phyloP scores from a whole-genome alignment of 2,113 vertebrate genomes.

The Cricetomys ansorgei region DNA sequence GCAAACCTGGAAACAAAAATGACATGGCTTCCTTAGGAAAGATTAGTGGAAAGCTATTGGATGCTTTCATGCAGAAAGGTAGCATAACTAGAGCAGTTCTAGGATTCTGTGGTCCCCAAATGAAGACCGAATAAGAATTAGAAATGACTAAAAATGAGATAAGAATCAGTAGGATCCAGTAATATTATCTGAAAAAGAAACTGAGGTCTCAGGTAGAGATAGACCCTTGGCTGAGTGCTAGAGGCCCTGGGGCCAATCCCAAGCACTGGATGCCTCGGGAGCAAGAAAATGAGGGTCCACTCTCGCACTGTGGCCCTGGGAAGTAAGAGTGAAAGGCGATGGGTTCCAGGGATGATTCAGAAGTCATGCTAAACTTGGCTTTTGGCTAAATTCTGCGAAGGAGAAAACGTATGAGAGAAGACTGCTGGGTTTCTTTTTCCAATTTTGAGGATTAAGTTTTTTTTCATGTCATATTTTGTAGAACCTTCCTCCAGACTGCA shows the following conservation, averaged over 20 bases:
- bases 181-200: conserved; percentile 20
- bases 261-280: neutral
- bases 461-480: neutral
- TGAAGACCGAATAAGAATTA: neutral
- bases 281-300: neutral
- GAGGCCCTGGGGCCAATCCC: neutral
- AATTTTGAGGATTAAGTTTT: neutral
- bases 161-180: neutral
- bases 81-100: neutral
- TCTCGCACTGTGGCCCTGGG: neutral
- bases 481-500: neutral
- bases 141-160: neutral
- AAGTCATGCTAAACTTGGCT: neutral
- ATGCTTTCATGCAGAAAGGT: neutral
- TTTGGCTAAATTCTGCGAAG: conserved; percentile 27
- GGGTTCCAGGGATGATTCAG: neutral
- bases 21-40: neutral
- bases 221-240: neutral
- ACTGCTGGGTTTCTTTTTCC: neutral
- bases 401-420: neutral
- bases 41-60: neutral
- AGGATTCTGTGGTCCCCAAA: neutral
- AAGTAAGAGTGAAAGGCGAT: neutral
- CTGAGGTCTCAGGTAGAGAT: neutral
- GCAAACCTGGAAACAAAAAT: neutral